Conservation (phyloP, 2,888 invertebrate species). For the Neoitamus cyanurus region DNA sequence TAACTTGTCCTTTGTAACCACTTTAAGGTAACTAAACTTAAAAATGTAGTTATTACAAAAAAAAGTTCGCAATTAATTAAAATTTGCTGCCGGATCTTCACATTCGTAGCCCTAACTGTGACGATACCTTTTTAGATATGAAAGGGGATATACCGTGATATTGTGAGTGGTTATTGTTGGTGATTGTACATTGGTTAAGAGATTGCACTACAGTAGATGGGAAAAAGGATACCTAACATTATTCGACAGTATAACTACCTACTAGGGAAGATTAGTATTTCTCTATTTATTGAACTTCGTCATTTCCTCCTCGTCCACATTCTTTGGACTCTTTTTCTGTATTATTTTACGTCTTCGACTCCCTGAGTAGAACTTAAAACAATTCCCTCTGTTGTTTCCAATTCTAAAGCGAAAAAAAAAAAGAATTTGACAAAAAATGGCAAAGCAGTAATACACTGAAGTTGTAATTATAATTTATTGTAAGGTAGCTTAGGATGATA, state of each 20-base stretch:
- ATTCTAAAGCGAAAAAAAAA: not conserved
- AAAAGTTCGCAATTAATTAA: not conserved
- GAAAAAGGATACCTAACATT: not conserved
- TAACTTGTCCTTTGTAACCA: not conserved
- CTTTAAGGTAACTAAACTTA: not conserved
- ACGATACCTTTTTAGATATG: conserved; percentile 3
- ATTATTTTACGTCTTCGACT: not conserved
- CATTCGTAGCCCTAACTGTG: not conserved
- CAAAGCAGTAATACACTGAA: conserved; percentile 12
- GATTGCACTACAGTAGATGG: not conserved
- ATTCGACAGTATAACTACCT: conserved; percentile 34
- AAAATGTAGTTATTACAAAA: not conserved
- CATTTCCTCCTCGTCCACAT: not conserved
- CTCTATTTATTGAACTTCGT: conserved; percentile 23
- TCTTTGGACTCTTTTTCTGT: not conserved
- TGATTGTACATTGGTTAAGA: conserved; percentile 24
- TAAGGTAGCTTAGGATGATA: conserved; percentile 32
- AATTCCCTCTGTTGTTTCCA: not conserved
- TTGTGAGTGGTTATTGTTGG: conserved; percentile 37
- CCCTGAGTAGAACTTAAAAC: not conserved
- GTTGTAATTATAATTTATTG: conserved; percentile 44
- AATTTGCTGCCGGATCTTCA: not conserved
- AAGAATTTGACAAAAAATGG: not conserved
- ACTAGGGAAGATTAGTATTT: conserved; percentile 28
- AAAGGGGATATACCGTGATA: conserved; percentile 29